phyloP scores from a whole-genome alignment of 2,888 invertebrate genomes.

The Tholera decimalis region DNA sequence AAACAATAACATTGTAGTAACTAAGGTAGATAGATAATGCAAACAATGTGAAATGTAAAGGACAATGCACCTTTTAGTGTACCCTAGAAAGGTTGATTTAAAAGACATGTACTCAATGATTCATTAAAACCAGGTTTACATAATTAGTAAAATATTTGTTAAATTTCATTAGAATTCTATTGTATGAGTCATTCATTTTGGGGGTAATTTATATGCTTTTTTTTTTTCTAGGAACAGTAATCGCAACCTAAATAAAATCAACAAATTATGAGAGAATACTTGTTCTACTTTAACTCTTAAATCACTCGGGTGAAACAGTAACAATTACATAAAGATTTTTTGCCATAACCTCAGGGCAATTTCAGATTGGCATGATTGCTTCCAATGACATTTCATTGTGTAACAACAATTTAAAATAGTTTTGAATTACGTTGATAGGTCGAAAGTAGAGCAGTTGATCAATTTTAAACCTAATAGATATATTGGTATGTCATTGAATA shows the following conservation, averaged over 20 bases:
- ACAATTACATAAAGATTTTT: constrained; percentile 58
- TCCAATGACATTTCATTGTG: constrained; percentile 36
- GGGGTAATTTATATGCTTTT: background rate
- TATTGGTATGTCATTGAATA: constrained; percentile 51
- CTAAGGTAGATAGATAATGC: constrained; percentile 28
- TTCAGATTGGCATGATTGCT: constrained; percentile 24
- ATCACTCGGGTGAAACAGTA: constrained; percentile 35
- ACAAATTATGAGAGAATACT: background rate
- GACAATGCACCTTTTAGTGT: constrained; percentile 46
- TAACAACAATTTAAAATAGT: constrained; percentile 33
- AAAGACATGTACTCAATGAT: constrained; percentile 32
- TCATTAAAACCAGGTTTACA: constrained; percentile 19
- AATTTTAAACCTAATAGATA: constrained; percentile 33
- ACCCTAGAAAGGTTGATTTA: constrained; percentile 44
- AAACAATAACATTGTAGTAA: constrained; percentile 41
- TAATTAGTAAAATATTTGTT: background rate
- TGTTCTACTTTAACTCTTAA: constrained; percentile 13
- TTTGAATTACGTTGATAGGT: constrained; percentile 8
- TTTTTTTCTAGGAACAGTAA: too few relatives aligned
- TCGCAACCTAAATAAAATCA: constrained; percentile 3
- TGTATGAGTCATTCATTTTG: background rate
- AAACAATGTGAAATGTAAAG: constrained; percentile 33
- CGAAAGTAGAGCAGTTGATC: constrained; percentile 39
- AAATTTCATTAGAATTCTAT: background rate
- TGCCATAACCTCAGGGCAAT: constrained; percentile 23